Percentiles rank a stretch among this genome's conserved stretches.
Evolutionary conservation across 2,113 vertebrate genomes (phyloP).

Genomic region (Andinoacara biseriatus): DNA sequence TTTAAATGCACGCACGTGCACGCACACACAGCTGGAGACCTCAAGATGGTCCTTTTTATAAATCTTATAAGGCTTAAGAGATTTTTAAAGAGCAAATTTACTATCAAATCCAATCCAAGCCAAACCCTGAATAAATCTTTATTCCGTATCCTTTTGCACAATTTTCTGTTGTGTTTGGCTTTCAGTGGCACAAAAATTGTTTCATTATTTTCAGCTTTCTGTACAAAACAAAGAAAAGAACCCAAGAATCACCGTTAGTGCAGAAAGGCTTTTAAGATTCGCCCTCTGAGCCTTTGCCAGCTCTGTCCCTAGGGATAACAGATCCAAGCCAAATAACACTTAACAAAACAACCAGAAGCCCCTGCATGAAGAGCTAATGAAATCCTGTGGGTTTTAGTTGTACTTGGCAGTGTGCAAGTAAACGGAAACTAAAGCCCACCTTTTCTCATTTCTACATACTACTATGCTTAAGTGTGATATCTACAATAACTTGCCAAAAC

Average conservation of each 20-base stretch:
- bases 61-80: not conserved
- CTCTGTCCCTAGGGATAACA: slow-evolving; percentile 6
- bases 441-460: not conserved
- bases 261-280: not conserved
- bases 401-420: not conserved
- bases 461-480: not conserved
- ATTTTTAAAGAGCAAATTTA: not conserved
- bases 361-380: slow-evolving; percentile 39
- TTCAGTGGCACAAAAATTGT: not conserved
- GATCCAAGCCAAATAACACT: slow-evolving; percentile 29
- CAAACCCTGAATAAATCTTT: not conserved
- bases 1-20: not conserved
- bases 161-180: not conserved
- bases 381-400: slow-evolving; percentile 18
- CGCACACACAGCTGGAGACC: not conserved
- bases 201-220: not conserved
- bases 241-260: not conserved
- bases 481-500: not conserved
- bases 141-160: not conserved
- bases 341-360: slow-evolving; percentile 17
- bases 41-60: not conserved
- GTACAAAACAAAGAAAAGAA: not conserved
- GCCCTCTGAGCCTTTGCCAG: not conserved
- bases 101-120: not conserved
- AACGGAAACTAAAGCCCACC: not conserved